Evolutionary conservation across 2,113 vertebrate genomes (phyloP), one percentile per base, ranked within the genome.

Genomic region (Cavia porcellus): DNA sequence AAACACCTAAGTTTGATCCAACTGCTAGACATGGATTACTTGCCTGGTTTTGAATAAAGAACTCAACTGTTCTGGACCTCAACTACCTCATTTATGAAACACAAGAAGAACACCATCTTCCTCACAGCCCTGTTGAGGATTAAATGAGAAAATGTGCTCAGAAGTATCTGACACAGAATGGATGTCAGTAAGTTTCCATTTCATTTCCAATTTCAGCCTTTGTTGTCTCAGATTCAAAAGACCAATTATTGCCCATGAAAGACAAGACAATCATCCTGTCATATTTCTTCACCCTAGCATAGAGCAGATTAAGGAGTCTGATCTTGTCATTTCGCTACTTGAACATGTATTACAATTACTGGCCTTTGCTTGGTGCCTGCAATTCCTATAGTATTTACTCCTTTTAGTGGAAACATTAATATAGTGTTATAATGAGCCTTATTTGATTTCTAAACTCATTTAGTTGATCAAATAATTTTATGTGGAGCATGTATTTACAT

Each of bases 181-280:
- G 61, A 38, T 32, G 62, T 64, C 95, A n/a, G 47, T 50, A 70
- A 70, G 42, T 45, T 94, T 92, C 79, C 11, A 17, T 86, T 93
- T 91, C 61, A 52, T 79, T 94, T 90, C 75, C 80, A 70, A 45
- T 15, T 45, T 74, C 89, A 83, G 62, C 66, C 89, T 94, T 96
- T 96, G 82, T 61, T 85, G 55, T 89, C 32, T 84, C 12, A 3
- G 57, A 70, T 89, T 96, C 68, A 30, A 84, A 77, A 87, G 80
- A 89, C 24, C 86, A 90, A 75, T 52, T 86, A 94, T 30, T 92
- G 86, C 66, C 72, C 68, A 14, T 70, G 74, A 90, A 90, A 95
- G 64, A 94, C 42, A 4, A 83, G 52, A 61, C 85, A 80, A 70
- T 88, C 52, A 88, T 82, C 72, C 42, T 91, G 88, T 95, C 89